Conservation (phyloP, 2,888 invertebrate species). For the Coleophora flavipennella region DNA sequence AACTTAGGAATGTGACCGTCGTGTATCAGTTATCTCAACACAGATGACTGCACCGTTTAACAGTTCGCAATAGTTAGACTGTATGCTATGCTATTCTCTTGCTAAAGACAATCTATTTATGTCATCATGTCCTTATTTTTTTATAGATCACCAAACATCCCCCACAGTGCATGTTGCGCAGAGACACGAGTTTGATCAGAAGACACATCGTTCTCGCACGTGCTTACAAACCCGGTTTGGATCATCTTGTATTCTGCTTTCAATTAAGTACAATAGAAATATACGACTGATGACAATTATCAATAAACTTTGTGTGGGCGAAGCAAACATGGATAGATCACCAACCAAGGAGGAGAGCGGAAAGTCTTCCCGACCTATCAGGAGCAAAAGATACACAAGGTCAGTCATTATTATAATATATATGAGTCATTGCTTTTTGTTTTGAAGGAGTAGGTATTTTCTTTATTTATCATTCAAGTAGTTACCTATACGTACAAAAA, state of each 20-base stretch:
- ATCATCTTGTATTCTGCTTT: neutral
- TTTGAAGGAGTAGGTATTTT: conserved; percentile 35
- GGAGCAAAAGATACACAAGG: conserved; percentile 82
- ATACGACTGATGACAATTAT: conserved; percentile 52
- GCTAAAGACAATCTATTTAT: conserved; percentile 64
- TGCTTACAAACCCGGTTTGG: conserved; percentile 24
- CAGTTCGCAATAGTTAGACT: conserved; percentile 40
- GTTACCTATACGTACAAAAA: conserved; percentile 12
- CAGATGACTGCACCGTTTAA: conserved; percentile 39
- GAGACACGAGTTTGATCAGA: conserved; percentile 55
- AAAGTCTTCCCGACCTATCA: conserved; percentile 75
- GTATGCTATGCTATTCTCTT: conserved; percentile 29
- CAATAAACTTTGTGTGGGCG: conserved; percentile 34
- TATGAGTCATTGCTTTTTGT: conserved; percentile 59
- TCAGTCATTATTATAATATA: conserved; percentile 51
- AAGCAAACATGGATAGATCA: conserved; percentile 44
- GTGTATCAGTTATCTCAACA: conserved; percentile 71
- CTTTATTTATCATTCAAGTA: conserved; percentile 58
- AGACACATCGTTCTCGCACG: conserved; percentile 59
- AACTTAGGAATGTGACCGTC: conserved; percentile 65
- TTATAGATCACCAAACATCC: conserved; percentile 70
- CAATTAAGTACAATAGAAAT: neutral
- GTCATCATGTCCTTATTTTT: conserved; percentile 71
- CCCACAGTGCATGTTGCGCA: conserved; percentile 58
- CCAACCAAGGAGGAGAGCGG: conserved; percentile 55